Evolutionary conservation across 2,888 invertebrate species (phyloP).

Genomic region (Onthophagus sagittarius): DNA sequence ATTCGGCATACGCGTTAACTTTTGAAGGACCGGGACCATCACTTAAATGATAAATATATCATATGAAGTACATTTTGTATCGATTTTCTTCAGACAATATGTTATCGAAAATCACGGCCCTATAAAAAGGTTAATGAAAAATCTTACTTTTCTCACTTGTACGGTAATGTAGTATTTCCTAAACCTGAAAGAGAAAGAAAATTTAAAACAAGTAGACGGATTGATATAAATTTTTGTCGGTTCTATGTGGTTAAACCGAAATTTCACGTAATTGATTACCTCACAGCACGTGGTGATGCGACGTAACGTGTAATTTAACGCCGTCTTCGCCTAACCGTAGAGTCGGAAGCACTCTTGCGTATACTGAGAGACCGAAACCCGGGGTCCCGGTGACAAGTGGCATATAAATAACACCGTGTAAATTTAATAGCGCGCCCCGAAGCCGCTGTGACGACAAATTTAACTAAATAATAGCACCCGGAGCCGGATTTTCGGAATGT

Average conservation of each 20-base stretch:
- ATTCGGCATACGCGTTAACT: no score
- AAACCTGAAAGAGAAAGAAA: background rate
- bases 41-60: no score
- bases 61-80: no score
- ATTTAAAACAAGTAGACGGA: background rate
- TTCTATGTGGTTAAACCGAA: background rate
- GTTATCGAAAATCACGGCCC: no score
- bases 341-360: constrained; percentile 20
- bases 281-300: constrained; percentile 10
- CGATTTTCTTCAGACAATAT: no score
- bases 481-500: background rate
- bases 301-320: constrained; percentile 22
- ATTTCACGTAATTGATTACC: constrained; percentile 6
- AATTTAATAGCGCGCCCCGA: constrained; percentile 20
- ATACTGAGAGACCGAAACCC: constrained; percentile 14
- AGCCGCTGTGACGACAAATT: constrained; percentile 21
- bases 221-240: background rate
- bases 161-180: no score
- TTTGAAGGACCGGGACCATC: no score
- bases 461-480: constrained; percentile 22
- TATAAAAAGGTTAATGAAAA: no score
- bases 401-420: constrained; percentile 21
- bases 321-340: constrained; percentile 16
- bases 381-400: constrained; percentile 22
- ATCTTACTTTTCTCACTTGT: no score